Conservation (phyloP, 2,888 invertebrate species). For the Campoletis raptor region DNA sequence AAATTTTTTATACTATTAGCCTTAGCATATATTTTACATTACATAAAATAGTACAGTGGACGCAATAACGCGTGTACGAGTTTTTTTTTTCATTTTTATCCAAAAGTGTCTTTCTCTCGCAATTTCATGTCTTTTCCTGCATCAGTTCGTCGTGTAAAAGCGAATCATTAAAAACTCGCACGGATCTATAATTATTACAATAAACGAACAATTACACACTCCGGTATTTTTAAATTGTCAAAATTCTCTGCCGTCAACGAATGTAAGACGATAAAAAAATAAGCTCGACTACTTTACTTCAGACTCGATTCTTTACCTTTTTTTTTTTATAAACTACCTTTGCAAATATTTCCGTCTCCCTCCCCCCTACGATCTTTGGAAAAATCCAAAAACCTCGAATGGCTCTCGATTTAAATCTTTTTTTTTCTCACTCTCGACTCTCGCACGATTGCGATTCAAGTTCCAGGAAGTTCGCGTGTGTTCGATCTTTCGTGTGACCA, state of each 20-base stretch:
- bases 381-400: background rate
- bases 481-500: conserved; percentile 17
- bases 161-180: conserved; percentile 42
- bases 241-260: conserved; percentile 44
- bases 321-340: conserved; percentile 5
- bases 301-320: conserved; percentile 1
- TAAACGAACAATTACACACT: conserved; percentile 44
- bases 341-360: conserved; percentile 21
- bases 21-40: conserved; percentile 34
- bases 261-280: conserved; percentile 71
- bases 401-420: background rate
- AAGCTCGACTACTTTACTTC: conserved; percentile 61
- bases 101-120: background rate
- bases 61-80: conserved; percentile 50
- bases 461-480: conserved; percentile 18
- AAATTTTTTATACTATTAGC: background rate
- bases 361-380: background rate
- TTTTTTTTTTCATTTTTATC: background rate
- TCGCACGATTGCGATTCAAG: background rate
- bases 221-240: conserved; percentile 3
- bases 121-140: background rate
- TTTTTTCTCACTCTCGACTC: background rate
- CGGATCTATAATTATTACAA: conserved; percentile 35
- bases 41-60: conserved; percentile 47
- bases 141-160: conserved; percentile 9